Evolutionary conservation across 2,797 vertebrate genomes (phyloP), one percentile per base, ranked within the genome.

Genomic region (Leuciscus waleckii): DNA sequence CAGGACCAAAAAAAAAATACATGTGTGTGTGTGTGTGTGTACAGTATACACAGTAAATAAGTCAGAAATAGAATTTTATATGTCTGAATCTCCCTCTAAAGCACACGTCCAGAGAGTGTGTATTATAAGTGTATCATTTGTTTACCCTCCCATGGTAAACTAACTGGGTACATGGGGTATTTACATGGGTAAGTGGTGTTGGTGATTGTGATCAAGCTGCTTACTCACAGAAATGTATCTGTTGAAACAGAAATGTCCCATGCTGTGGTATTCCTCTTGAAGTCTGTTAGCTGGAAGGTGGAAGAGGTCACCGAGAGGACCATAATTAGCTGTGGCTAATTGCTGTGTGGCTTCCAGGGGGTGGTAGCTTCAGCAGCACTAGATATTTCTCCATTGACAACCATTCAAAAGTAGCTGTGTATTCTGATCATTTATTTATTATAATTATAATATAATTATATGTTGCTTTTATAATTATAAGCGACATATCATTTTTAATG

Each of bases 301-400:
- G 91, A 92, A 90, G 92, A 91, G 85, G 85, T 56, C 37, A 19
- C 43, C 71, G 88, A 58, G 81, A 51, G 75, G 75, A 84, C 67
- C 67, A 81, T 81, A 81, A 81, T 68, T 81, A 51, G 46, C 65
- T 56, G 32, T 56, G 26, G 51, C n/a, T 73, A 73, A 61, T 82
- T 56, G 11, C 80, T 71, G 35, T 29, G 32, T 70, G 65, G 68
- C 79, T 70, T 68, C 67, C 16, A 26, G 10, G n/a, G 1, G 56
- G 37, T 29, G 56, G 8, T 43, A 29, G 37, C 23, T 35, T 81
- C 41, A 51, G 19, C 43, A 37, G 37, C 29, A 78, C 2, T 26
- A 26, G 14, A 43, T 41, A 6, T 61, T 61, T 78, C 54, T 78
- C 8, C 37, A 29, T 37, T 35, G 73, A 37, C 73, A 76, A 39